Evolutionary conservation across 2,888 invertebrate species (phyloP), one percentile per base, ranked within the genome.

Genomic region (Apotomis capreana): DNA sequence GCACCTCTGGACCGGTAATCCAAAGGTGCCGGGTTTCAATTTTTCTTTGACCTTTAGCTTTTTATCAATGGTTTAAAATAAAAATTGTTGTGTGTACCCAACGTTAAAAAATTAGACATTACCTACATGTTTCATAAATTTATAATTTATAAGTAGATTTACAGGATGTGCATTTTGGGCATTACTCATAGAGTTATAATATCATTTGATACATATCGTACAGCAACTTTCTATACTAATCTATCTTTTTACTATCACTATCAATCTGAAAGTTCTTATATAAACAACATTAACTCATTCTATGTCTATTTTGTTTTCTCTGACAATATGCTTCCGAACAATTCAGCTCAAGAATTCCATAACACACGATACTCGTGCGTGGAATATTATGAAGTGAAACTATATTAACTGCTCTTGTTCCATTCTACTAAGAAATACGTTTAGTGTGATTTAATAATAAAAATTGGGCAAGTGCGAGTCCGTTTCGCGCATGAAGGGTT

Each of bases 271-370:
- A 40, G 40, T 44, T 26, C 40, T 54, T 54, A 52, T 54, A 40
- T 5, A 44, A 44, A 64, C 54, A 54, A 55, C 15, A 64, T 44
- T 54, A 51, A 15, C 49, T 13, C 40, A 55, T 44, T 68, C 5
- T 51, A 15, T 44, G 60, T 60, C 26, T 61, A 55, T 62, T 37
- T 5, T 10, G 3, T 9, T 36, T 46, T 6, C 12, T 15, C 49
- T 3, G 52, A n/a, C n/a, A 59, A 5, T 15, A 13, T n/a, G 4
- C 26, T 36, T 61, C 36, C 9, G n/a, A 54, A 54, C 12, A 59
- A 60, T 65, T 70, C 58, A 60, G 60, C 70, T 70, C 65, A 60
- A 60, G 49, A 65, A 65, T 46, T 64, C 64, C 70, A 60, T 65
- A 70, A 49, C 44, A 36, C 49, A 60, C 70, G 15, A 12, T 10